Evolutionary conservation across 2,797 vertebrate genomes (phyloP), one percentile per base, ranked within the genome.

Genomic region (Myotis vivesi): DNA sequence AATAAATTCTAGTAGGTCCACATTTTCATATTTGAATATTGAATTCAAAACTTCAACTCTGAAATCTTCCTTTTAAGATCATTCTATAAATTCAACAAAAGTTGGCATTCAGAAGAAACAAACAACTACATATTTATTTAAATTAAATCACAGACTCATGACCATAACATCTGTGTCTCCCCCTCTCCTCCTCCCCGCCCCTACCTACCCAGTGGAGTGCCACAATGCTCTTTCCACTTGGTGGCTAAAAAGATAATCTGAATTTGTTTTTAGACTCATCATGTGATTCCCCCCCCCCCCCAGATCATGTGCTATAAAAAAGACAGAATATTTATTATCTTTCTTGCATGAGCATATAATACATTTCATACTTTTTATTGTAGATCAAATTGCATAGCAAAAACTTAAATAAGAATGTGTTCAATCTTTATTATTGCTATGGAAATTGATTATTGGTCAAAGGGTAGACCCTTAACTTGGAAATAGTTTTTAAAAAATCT

Each of bases 221-320:
- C n/a, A 62, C 25, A 13, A 17, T 93, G 38, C 1, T 87, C 16
- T 66, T 93, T 89, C 8, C 19, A 28, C 17, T 55, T 92, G 92
- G 82, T 64, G 49, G 22, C 75, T 89, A 69, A 93, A 83, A 93
- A 75, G 76, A 85, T 82, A 72, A 96, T 46, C 41, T 90, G 59
- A 57, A 55, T 95, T 96, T 94, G 68, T 79, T 95, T 91, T 57
- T 19, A 94, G 69, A 15, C n/a, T 83, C 30, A 33, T 76, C 73
- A 30, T 87, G 9, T 76, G 69, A 66, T 38, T 38, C 38, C 38
- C 38, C 38, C 38, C 38, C 28, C 22, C 16, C 28, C 16, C 28
- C 66, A 84, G 72, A 59, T 68, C 15, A 8, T 73, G 17, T 30
- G 15, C 23, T 87, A 49, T 68, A 69, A 76, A 92, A 92, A 91